These are phyloP conservation scores for Archips crataeganus DNA, from an alignment of 2,888 invertebrate genomes.

Conservation along the genomic window DNA sequence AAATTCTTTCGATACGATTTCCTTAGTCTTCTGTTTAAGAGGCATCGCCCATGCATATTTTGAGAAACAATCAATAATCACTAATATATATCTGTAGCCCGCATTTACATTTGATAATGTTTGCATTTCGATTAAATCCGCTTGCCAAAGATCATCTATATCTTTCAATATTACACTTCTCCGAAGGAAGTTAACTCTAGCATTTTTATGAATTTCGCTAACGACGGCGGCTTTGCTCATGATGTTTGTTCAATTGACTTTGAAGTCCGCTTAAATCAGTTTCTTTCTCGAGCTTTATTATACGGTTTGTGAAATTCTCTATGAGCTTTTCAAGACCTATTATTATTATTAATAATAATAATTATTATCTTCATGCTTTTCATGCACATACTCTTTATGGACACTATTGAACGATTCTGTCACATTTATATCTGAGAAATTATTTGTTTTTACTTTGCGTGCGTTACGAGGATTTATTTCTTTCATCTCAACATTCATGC, in stretches of 20 bases:
- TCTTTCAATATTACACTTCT: constrained; percentile 55
- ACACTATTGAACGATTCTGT: no score
- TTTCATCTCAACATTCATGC: no score
- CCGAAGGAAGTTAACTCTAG: constrained; percentile 57
- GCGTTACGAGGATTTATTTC: no score
- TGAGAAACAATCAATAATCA: not conserved
- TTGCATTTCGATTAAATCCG: constrained; percentile 55
- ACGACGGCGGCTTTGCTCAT: constrained; percentile 44
- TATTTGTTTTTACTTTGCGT: no score
- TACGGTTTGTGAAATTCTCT: no score
- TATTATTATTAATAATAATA: no score
- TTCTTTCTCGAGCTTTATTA: not conserved
- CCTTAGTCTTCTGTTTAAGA: constrained; percentile 15
- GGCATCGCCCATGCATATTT: constrained; percentile 9
- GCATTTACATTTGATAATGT: constrained; percentile 14
- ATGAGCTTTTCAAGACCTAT: no score
- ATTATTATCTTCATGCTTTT: no score
- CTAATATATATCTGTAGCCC: constrained; percentile 13
- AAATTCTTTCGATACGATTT: constrained; percentile 1
- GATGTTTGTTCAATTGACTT: constrained; percentile 1
- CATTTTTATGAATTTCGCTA: constrained; percentile 61
- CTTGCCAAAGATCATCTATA: constrained; percentile 63
- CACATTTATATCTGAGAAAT: no score
- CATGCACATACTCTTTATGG: no score
- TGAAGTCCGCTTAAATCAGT: no score